Base-by-base conservation (phyloP, 2,113 vertebrate genomes). In the Puma concolor region DNA sequence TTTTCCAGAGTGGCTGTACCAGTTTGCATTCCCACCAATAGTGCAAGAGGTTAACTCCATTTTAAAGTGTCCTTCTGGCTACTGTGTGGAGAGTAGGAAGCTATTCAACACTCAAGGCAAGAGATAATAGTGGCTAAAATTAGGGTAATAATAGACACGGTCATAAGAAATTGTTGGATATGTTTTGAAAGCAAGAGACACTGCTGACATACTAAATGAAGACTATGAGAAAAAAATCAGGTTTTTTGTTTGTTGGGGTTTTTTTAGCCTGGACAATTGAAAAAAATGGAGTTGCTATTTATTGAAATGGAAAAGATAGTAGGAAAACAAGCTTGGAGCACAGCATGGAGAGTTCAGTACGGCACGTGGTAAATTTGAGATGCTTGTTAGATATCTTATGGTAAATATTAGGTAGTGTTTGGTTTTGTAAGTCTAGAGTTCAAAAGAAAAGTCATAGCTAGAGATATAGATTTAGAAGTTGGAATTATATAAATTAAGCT, bases 131-230 rank as follows among this genome's bases (percentile, higher is more conserved):
- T 79, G 63, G 29, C 41, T 41, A 15, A 5, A 88, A 72, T 80
- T 85, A 38, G 31, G 77, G 27, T 48, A 85, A 48, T 93, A 69
- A 44, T 33, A n/a, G 8, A 57, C 66, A 82, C 86, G 27, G 50
- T 52, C 74, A 96, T 33, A 52, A 91, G 19, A 88, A 76, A 91
- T 44, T 50, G 17, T 66, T 36, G 52, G 38, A 87, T 72, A 9
- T 54, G 69, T 91, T 94, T 97, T 76, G 36, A 95, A 91, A 64
- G 15, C 23, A 87, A 86, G 38, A n/a, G 10, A 80, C 31, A 84
- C 88, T 52, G 16, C 29, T 88, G 48, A 66, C 48, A 19, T 25
- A 41, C 54, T 66, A 91, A 71, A 81, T 25, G 52, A 84, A 91
- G 54, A 5, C 9, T 33, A 27, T 63, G 11, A 80, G 63, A 50